Conservation (phyloP, 2,888 invertebrate species). For the Taenaris catops region DNA sequence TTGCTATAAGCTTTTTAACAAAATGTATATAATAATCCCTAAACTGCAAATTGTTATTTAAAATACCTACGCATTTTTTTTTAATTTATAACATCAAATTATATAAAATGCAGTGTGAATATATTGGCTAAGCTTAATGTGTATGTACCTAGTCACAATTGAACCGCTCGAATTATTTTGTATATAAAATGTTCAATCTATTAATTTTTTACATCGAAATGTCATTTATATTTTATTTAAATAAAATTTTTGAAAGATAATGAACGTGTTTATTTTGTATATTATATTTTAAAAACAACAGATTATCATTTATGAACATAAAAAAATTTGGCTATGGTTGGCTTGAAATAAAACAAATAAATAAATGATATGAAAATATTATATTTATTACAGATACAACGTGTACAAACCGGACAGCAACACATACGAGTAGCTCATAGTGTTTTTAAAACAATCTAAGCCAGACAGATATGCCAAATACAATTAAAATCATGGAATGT, state of each 20-base stretch:
- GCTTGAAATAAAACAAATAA: conserved; percentile 22
- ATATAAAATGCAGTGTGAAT: neutral
- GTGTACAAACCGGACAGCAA: conserved; percentile 54
- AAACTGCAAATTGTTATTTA: too few species aligned
- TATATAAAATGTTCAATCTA: conserved; percentile 64
- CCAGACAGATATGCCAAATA: too few species aligned
- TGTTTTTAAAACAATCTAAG: conserved; percentile 48
- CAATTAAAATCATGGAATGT: too few species aligned
- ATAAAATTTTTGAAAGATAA: conserved; percentile 19
- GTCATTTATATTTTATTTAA: conserved; percentile 55
- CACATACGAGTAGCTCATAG: conserved; percentile 42
- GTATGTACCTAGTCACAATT: conserved; percentile 52
- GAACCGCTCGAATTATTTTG: conserved; percentile 64
- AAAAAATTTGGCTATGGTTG: too few species aligned
- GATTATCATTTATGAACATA: too few species aligned
- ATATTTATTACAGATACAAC: conserved; percentile 56
- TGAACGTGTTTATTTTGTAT: too few species aligned
- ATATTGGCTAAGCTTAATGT: conserved; percentile 53
- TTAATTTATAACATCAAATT: too few species aligned
- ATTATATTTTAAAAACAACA: too few species aligned
- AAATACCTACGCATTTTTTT: too few species aligned
- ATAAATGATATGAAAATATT: conserved; percentile 55
- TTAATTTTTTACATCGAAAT: conserved; percentile 50
- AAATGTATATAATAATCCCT: conserved; percentile 6
- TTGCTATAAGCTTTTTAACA: conserved; percentile 44